Evolutionary conservation across 2,888 invertebrate species (phyloP).

Genomic region (Portevinia maculata): DNA sequence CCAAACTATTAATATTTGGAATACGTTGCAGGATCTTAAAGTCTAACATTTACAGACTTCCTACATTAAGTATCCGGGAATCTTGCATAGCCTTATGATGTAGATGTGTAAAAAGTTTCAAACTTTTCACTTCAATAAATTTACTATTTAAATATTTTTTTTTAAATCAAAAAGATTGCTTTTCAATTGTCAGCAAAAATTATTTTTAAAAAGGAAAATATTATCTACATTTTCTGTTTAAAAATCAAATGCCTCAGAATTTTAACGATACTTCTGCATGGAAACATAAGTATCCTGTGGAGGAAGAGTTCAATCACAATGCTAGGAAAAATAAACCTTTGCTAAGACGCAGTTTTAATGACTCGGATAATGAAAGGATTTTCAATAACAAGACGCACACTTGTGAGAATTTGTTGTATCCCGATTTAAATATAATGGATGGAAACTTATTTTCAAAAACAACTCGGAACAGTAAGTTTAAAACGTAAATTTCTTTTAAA

Average conservation of each 20-base stretch:
- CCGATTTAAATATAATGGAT: constrained; percentile 20
- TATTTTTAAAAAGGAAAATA: background rate
- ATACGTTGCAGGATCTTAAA: too few relatives aligned
- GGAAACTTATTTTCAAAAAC: constrained; percentile 1
- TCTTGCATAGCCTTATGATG: too few relatives aligned
- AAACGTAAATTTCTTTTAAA: background rate
- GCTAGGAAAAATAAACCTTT: background rate
- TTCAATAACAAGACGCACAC: background rate
- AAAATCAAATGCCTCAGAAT: constrained; percentile 17
- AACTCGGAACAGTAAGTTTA: constrained; percentile 18
- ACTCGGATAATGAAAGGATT: constrained; percentile 9
- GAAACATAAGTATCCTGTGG: constrained; percentile 22
- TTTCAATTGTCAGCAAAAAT: constrained; percentile 14
- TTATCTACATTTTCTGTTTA: background rate
- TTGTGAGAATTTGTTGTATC: background rate
- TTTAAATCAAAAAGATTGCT: constrained; percentile 1
- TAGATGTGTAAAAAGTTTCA: too few relatives aligned
- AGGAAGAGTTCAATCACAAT: constrained; percentile 22
- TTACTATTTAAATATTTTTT: too few relatives aligned
- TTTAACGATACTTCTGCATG: constrained; percentile 15
- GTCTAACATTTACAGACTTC: too few relatives aligned
- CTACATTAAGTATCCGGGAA: too few relatives aligned
- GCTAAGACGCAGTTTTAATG: constrained; percentile 1
- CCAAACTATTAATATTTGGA: too few relatives aligned
- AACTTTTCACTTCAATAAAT: too few relatives aligned